phyloP scores from a whole-genome alignment of 2,888 invertebrate species.

The Bombylius discolor region DNA sequence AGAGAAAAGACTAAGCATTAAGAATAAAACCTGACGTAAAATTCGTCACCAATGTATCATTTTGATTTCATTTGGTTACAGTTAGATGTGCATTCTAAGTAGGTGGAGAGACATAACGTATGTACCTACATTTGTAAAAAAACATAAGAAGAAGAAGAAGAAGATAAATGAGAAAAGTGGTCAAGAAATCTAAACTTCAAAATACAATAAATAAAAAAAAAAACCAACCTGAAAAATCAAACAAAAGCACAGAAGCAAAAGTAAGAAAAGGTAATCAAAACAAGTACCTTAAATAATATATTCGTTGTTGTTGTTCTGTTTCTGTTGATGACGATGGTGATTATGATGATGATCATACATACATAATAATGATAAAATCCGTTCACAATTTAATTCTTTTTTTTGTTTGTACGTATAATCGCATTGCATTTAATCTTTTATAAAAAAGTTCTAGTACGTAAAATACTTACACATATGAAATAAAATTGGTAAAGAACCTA shows the following conservation, averaged over 20 bases:
- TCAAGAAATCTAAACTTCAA: too few relatives aligned
- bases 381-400: neutral
- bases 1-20: neutral
- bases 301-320: neutral
- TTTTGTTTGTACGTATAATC: too few relatives aligned
- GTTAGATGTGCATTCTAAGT: conserved; percentile 5
- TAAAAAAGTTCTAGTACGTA: too few relatives aligned
- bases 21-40: neutral
- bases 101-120: neutral
- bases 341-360: neutral
- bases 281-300: neutral
- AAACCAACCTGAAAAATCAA: too few relatives aligned
- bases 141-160: too few relatives aligned
- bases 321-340: neutral
- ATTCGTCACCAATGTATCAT: conserved; percentile 4
- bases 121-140: too few relatives aligned
- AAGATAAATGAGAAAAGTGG: too few relatives aligned
- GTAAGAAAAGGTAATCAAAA: too few relatives aligned
- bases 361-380: too few relatives aligned
- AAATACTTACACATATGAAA: neutral
- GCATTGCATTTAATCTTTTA: too few relatives aligned
- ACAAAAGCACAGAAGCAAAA: too few relatives aligned
- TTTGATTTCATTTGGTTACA: conserved; percentile 9
- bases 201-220: too few relatives aligned
- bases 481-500: neutral